Conservation (phyloP, 2,888 invertebrate species). For the Melanostoma scalare region DNA sequence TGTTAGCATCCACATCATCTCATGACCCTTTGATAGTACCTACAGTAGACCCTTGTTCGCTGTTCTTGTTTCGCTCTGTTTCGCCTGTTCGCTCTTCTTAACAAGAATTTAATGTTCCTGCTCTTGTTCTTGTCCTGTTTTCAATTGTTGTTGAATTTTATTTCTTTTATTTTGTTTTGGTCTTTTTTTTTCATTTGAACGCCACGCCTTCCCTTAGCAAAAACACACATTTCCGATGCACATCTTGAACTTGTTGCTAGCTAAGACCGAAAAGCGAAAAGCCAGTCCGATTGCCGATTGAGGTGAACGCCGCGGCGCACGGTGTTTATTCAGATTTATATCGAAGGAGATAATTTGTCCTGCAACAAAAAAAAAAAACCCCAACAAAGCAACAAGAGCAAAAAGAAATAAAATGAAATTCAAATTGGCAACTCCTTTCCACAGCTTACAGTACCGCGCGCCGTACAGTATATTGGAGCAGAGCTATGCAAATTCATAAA, state of each 20-base stretch:
- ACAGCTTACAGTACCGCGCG: constrained; percentile 36
- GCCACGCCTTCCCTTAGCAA: constrained; percentile 61
- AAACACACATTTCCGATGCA: constrained; percentile 58
- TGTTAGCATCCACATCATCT: constrained; percentile 69
- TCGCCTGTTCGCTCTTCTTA: constrained; percentile 65
- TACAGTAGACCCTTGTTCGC: constrained; percentile 60
- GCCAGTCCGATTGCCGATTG: constrained; percentile 46
- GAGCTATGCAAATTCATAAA: constrained; percentile 67
- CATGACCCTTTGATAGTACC: constrained; percentile 65
- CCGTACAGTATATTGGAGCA: neutral
- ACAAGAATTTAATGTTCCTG: constrained; percentile 69
- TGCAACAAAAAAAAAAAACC: constrained; percentile 22
- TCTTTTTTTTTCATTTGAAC: constrained; percentile 12
- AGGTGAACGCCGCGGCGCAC: constrained; percentile 54
- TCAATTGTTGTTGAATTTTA: constrained; percentile 26
- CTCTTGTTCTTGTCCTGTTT: constrained; percentile 67
- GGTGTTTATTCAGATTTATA: constrained; percentile 73
- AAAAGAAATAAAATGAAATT: constrained; percentile 43
- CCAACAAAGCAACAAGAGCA: constrained; percentile 43
- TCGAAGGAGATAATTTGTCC: constrained; percentile 73
- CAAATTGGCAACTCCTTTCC: constrained; percentile 69
- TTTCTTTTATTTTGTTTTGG: neutral
- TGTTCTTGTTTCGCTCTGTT: constrained; percentile 63
- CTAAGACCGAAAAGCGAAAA: neutral
- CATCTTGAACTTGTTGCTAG: constrained; percentile 60